These are phyloP conservation scores for Tenthredo distinguenda DNA, from an alignment of 2,888 invertebrate genomes.

Conservation along the genomic window DNA sequence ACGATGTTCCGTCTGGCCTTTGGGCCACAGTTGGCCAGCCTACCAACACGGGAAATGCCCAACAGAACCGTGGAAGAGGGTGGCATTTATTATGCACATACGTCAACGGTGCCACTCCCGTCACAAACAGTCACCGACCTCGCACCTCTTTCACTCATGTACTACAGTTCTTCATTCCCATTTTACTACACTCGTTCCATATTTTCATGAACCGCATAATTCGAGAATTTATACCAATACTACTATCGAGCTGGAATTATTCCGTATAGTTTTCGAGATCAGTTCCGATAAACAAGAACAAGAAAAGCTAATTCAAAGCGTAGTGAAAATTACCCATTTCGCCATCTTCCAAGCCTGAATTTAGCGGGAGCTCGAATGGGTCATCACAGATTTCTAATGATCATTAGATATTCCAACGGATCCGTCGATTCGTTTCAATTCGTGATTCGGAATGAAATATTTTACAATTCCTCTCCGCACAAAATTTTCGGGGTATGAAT, in stretches of 20 bases:
- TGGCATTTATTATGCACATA: slow-evolving; percentile 38
- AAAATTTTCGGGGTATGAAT: background rate
- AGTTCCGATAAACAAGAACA: background rate
- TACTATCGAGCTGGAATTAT: too few species aligned
- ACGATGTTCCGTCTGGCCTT: slow-evolving; percentile 17
- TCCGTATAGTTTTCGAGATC: too few species aligned
- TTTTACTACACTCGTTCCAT: background rate
- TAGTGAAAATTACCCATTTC: background rate
- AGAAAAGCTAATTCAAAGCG: background rate
- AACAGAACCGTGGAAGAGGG: slow-evolving; percentile 14
- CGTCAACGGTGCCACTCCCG: slow-evolving; percentile 4
- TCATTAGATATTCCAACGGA: background rate
- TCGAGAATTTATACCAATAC: background rate
- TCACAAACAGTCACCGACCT: slow-evolving; percentile 24
- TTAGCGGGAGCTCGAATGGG: background rate
- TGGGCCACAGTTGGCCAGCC: background rate
- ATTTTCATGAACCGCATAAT: background rate
- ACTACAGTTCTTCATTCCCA: background rate
- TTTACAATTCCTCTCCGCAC: background rate
- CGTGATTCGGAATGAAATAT: background rate
- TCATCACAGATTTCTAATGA: background rate
- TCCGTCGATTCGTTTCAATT: background rate
- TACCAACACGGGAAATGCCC: slow-evolving; percentile 14
- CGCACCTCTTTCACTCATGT: background rate
- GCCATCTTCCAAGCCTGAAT: background rate